Conservation (phyloP, 23 tunicate genomes). For the Phallusia fumigata region DNA sequence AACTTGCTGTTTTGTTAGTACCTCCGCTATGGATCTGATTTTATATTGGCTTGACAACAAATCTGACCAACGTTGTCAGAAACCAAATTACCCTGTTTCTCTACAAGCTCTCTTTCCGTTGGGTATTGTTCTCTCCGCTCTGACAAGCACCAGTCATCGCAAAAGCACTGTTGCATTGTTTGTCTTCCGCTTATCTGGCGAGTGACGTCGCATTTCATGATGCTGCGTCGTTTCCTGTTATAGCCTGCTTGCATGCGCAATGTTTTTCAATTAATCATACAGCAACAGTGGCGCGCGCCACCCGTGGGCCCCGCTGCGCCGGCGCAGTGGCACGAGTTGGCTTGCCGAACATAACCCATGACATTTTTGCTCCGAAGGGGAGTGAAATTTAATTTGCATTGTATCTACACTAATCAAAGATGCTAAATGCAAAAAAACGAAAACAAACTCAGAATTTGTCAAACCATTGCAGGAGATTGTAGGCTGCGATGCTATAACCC, state of each 20-base stretch:
- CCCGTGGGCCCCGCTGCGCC: neutral
- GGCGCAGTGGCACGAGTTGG: neutral
- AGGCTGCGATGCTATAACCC: no score
- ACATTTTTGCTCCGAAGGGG: no score
- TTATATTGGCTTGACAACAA: no score
- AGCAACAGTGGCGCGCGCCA: neutral
- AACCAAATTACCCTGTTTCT: no score
- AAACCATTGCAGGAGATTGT: no score
- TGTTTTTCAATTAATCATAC: conserved; percentile 11
- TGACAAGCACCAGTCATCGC: conserved; percentile 3
- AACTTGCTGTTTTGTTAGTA: no score
- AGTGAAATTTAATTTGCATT: no score
- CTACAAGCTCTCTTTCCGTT: neutral
- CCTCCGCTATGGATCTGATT: no score
- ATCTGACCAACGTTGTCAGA: no score
- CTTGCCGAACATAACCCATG: neutral
- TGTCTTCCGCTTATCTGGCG: conserved; percentile 15
- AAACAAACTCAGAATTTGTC: no score
- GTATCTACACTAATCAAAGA: no score
- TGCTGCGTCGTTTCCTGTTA: conserved; percentile 19
- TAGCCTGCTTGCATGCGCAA: conserved; percentile 10
- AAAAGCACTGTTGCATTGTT: neutral
- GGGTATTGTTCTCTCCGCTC: neutral
- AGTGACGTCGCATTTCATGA: conserved; percentile 18
- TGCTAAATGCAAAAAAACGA: no score